Evolutionary conservation across 2,797 vertebrate genomes (phyloP), one percentile per base, ranked within the genome.

Genomic region (Vireo griseus): DNA sequence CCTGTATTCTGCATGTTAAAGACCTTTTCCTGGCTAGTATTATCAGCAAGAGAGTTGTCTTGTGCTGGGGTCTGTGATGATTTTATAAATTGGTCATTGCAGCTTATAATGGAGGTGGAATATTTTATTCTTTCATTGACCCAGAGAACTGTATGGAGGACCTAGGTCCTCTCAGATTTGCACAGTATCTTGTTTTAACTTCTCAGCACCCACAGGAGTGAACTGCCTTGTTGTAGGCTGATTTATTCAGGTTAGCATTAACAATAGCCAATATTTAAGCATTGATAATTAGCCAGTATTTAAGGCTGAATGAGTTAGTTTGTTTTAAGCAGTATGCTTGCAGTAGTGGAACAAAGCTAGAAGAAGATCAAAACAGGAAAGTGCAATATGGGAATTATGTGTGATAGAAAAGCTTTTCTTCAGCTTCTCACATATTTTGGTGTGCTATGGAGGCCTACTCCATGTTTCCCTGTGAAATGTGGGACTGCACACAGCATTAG

Each of bases 1-100:
- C 28, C 12, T 45, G 6, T 65, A 61, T 83, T 39, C 47, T 90
- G 42, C n/a, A 61, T 7, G 5, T 35, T 63, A 45, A 71, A 42
- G 50, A 81, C 19, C 44, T 72, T 90, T 94, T 84, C 50, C 58
- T 92, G 50, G 39, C 26, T 74, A 44, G 19, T 50, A 11, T 66
- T 26, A 19, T 57, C 42, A 50, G 24, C 35, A 29, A 40, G 28
- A 13, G 16, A 22, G 31, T 20, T 16, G 26, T 63, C 16, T 59
- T 48, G 20, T 6, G 1, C 12, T 65, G 29, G 10, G 1, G 1
- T 81, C 28, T 84, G 6, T 65, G 51, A 52, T 83, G 58, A 29
- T 92, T 94, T 75, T 72, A 31, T 65, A 78, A 90, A 57, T n/a
- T 79, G 19, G 9, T 69, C 28, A 22, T 86, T 92, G 52, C 44